phyloP scores from a whole-genome alignment of 2,888 invertebrate species.

The Sinelater perroti region DNA sequence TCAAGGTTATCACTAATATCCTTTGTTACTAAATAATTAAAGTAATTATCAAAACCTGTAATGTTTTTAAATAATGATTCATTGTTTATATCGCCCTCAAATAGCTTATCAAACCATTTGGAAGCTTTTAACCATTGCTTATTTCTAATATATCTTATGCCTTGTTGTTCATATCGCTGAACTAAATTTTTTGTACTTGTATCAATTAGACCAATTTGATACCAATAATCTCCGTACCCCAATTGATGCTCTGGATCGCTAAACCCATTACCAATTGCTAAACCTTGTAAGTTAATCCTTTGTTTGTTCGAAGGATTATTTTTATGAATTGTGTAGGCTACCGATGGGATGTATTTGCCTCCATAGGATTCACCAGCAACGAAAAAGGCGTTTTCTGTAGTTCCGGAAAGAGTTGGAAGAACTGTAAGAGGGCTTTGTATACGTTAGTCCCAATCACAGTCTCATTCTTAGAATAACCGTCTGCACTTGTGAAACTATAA shows the following conservation, averaged over 20 bases:
- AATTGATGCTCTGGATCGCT: conserved; percentile 82
- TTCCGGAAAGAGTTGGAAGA: conserved; percentile 84
- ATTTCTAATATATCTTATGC: conserved; percentile 68
- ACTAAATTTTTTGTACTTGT: conserved; percentile 69
- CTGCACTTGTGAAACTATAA: conserved; percentile 86
- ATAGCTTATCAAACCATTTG: conserved; percentile 73
- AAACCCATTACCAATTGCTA: conserved; percentile 82
- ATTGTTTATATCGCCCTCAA: conserved; percentile 73
- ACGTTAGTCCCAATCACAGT: conserved; percentile 82
- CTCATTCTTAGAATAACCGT: conserved; percentile 82
- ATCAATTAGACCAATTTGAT: conserved; percentile 78
- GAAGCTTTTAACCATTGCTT: conserved; percentile 75
- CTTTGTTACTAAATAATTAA: conserved; percentile 74
- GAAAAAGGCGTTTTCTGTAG: conserved; percentile 80
- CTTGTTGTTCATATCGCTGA: conserved; percentile 67
- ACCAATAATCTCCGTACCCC: conserved; percentile 80
- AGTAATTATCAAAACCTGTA: conserved; percentile 80
- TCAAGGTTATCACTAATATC: conserved; percentile 63
- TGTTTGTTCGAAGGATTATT: conserved; percentile 66
- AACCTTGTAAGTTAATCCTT: conserved; percentile 76
- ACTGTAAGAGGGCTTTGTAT: conserved; percentile 79
- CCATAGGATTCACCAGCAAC: conserved; percentile 91
- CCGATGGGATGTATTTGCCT: conserved; percentile 82
- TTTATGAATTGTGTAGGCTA: conserved; percentile 76
- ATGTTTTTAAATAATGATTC: conserved; percentile 71